Evolutionary conservation across 2,113 vertebrate genomes (phyloP), one percentile per base, ranked within the genome.

Genomic region (Junco hyemalis): DNA sequence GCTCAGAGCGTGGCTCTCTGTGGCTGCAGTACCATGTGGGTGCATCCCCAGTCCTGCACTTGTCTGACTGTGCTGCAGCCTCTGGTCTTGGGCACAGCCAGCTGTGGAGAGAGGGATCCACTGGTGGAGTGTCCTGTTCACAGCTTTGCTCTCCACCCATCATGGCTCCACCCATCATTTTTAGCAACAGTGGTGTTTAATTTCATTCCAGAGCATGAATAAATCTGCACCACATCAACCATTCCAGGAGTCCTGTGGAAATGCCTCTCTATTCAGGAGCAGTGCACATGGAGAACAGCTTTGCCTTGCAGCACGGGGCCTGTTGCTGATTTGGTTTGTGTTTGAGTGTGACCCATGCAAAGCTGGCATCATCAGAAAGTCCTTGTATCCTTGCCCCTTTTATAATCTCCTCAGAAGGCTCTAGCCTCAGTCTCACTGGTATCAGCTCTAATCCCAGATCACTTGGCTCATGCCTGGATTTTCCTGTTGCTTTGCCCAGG

Each of bases 31-130:
- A 4, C 20, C 44, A 25, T 0, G 1, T 33, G 73, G 26, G 50
- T 20, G 28, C 71, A 60, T 17, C 28, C 57, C 7, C 0, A 0
- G 33, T 40, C 47, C 47, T 48, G 64, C n/a, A 12, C 20, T 26
- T 1, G 0, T 61, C 17, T 38, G 40, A 18, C 22, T 38, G 3
- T 0, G 1, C 56, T 68, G 12, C 24, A 51, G 2, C 53, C 56
- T 28, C 59, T 40, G 0, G 2, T 15, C 29, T 64, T 51, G 66
- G 35, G 66, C 66, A 86, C 51, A 56, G 40, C 29, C 51, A 25
- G 51, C n/a, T 31, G 2, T 0, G 0, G 23, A 63, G 56, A 5
- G 44, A 51, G 29, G 33, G 44, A n/a, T 26, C 23, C 25, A 1
- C 20, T 18, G 36, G 10, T 35, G 16, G 6, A 18, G 40, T 54